Conservation (phyloP, 2,113 vertebrate genomes). For the Tauraco erythrolophus region DNA sequence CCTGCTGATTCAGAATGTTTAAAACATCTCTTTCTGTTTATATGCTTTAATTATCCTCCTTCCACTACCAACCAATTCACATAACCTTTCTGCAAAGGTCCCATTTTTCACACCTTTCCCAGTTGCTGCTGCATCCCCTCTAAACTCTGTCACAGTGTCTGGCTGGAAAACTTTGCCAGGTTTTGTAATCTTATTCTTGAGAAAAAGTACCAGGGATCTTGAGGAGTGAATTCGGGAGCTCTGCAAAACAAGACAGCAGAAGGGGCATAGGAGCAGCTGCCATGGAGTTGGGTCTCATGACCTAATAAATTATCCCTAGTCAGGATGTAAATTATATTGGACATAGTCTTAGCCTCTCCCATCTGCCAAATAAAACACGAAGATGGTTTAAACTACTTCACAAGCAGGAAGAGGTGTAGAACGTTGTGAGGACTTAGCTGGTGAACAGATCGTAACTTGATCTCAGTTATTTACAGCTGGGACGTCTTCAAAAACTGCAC, state of each 20-base stretch:
- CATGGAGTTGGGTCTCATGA: background rate
- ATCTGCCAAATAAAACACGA: background rate
- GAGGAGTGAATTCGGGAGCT: background rate
- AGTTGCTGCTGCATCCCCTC: background rate
- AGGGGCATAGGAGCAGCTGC: background rate
- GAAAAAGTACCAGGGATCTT: background rate
- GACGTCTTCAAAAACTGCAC: background rate
- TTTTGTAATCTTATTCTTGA: background rate
- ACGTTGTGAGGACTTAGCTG: background rate
- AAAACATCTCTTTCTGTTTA: conserved; percentile 13
- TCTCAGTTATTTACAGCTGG: background rate
- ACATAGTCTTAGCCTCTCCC: background rate
- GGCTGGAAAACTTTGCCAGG: background rate
- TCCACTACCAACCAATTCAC: background rate
- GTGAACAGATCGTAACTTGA: background rate
- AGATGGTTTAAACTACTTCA: background rate
- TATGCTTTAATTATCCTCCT: background rate
- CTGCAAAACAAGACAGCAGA: background rate
- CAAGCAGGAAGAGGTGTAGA: background rate
- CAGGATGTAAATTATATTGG: background rate
- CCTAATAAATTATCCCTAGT: background rate
- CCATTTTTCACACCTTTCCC: conserved; percentile 26
- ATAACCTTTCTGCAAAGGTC: conserved; percentile 24
- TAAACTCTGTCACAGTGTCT: conserved; percentile 12
- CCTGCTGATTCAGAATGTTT: conserved; percentile 6